These are phyloP conservation scores for Phallusia fumigata DNA, from an alignment of 23 tunicate genomes.

Conservation along the genomic window DNA sequence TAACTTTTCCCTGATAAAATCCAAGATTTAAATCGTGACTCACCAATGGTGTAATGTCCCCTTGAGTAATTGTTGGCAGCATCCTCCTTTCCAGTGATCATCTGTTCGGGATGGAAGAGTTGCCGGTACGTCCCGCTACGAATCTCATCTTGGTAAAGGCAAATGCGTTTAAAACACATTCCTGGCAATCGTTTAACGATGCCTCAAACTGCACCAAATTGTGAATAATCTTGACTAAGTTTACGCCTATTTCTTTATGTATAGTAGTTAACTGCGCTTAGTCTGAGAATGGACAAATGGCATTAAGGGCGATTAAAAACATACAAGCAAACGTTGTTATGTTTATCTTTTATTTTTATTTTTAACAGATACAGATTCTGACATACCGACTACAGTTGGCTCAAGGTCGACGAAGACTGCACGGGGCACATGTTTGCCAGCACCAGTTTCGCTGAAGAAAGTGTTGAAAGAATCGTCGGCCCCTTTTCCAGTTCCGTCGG, in stretches of 20 bases:
- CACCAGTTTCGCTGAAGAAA: conserved; percentile 92
- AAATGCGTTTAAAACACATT: no score
- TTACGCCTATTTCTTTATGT: background rate
- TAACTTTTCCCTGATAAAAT: background rate
- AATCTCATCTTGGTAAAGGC: conserved; percentile 28
- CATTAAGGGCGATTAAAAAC: background rate
- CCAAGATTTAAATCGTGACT: conserved; percentile 11
- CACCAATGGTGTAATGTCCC: conserved; percentile 64
- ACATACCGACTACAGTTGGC: conserved; percentile 88
- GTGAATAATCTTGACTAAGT: background rate
- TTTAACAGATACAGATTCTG: background rate
- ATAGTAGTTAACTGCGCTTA: no score
- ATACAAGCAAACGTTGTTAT: background rate
- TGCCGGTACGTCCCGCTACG: conserved; percentile 60
- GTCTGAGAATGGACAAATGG: background rate
- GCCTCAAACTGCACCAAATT: background rate
- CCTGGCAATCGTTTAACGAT: background rate
- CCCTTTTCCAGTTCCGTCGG: conserved; percentile 70
- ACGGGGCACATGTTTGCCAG: conserved; percentile 90
- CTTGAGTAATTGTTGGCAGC: conserved; percentile 59
- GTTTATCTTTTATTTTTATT: background rate
- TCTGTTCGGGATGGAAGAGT: conserved; percentile 58
- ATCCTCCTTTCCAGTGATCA: conserved; percentile 67
- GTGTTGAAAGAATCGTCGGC: conserved; percentile 94
- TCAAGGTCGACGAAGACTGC: conserved; percentile 91